These are phyloP conservation scores for Oncorhynchus kisutch DNA, from an alignment of 2,113 vertebrate genomes.

Conservation along the genomic window DNA sequence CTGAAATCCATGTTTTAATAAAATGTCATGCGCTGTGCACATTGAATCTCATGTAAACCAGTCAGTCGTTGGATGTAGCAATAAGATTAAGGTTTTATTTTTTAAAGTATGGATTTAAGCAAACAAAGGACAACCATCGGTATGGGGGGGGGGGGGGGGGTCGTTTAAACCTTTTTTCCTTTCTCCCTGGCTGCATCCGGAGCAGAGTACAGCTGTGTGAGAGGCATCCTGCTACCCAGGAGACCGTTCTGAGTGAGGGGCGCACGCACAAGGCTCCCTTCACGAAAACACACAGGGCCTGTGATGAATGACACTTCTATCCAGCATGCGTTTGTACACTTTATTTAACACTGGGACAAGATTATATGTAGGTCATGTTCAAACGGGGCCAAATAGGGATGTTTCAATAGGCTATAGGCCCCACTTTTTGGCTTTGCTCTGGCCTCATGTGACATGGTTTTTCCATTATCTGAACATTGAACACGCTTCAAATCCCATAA, in stretches of 20 bases:
- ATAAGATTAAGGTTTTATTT: too few species aligned
- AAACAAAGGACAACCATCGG: too few species aligned
- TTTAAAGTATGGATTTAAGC: too few species aligned
- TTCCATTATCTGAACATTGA: neutral
- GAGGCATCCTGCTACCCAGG: conserved; percentile 68
- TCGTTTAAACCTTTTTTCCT: conserved; percentile 14
- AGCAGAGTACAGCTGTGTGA: conserved; percentile 74
- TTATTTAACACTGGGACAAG: neutral
- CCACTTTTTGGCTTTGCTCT: neutral
- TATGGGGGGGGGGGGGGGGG: too few species aligned
- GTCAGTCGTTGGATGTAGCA: too few species aligned
- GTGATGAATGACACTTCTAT: neutral
- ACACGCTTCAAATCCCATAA: neutral
- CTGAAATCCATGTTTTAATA: too few species aligned
- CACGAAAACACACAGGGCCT: neutral
- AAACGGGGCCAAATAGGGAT: too few species aligned
- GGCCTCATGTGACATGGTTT: neutral
- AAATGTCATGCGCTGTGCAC: too few species aligned
- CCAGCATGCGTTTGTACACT: neutral
- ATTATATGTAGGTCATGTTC: neutral
- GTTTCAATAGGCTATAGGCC: too few species aligned
- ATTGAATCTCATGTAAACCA: too few species aligned
- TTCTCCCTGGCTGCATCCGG: conserved; percentile 69
- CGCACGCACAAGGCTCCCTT: conserved; percentile 21
- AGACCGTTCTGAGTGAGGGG: conserved; percentile 41